Evolutionary conservation across 1,140 invertebrate genomes (phyloP).

Genomic region (Batillaria attramentaria): DNA sequence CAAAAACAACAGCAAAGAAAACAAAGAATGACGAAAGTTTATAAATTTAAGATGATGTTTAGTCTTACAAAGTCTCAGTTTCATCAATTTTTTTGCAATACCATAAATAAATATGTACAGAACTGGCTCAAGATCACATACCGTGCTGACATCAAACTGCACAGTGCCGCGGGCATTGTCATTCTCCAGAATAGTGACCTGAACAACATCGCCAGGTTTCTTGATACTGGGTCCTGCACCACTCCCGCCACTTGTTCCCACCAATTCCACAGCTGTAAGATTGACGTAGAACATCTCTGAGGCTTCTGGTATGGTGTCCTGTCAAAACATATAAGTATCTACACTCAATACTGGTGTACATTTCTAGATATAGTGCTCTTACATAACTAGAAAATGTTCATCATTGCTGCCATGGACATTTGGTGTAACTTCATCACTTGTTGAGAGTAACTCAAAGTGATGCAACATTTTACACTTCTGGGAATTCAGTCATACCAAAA

Average conservation of each 20-base stretch:
- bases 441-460: no score
- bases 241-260: constrained; percentile 37
- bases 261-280: constrained; percentile 59
- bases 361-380: no score
- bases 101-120: not conserved
- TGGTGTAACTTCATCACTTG: not conserved
- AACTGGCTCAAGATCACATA: no score
- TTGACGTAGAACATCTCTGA: constrained; percentile 66
- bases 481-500: no score
- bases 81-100: not conserved
- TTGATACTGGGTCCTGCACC: constrained; percentile 60
- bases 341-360: no score
- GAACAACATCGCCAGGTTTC: constrained; percentile 55
- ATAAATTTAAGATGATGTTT: not conserved
- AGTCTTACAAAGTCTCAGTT: not conserved
- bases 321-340: no score
- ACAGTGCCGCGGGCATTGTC: constrained; percentile 67
- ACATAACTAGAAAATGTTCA: no score
- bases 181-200: constrained; percentile 65
- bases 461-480: no score
- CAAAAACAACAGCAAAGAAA: no score
- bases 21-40: no score
- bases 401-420: no score
- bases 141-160: constrained; percentile 66
- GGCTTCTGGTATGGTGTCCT: constrained; percentile 65